These are phyloP conservation scores for Orthonyx spaldingii DNA, from an alignment of 2,113 vertebrate species.

Conservation along the genomic window DNA sequence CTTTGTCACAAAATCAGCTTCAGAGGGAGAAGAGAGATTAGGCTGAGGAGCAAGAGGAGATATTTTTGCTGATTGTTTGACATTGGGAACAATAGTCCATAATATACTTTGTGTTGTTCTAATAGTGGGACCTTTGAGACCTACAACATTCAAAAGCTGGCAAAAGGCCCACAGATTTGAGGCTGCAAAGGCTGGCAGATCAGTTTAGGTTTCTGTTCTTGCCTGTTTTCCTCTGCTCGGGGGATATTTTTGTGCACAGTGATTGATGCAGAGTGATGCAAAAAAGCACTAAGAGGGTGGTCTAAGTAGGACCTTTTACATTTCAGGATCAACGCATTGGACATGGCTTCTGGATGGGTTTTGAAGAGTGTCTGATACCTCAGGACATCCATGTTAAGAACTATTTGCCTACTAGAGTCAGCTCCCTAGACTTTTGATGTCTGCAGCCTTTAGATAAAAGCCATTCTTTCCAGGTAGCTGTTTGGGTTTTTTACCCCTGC, in stretches of 20 bases:
- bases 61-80: not conserved
- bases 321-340: not conserved
- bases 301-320: not conserved
- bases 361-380: not conserved
- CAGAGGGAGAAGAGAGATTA: not conserved
- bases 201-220: not conserved
- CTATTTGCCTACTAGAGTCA: not conserved
- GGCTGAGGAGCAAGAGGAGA: not conserved
- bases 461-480: not conserved
- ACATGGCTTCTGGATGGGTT: not conserved
- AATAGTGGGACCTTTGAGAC: not conserved
- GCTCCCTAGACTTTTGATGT: not conserved
- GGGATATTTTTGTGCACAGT: not conserved
- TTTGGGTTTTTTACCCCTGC: no score
- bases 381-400: not conserved
- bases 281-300: not conserved
- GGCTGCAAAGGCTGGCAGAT: not conserved
- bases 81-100: not conserved
- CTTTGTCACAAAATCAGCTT: not conserved
- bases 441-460: not conserved
- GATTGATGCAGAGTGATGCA: not conserved
- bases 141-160: not conserved
- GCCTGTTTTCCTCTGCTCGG: not conserved
- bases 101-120: not conserved
- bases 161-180: not conserved